Base-by-base conservation (phyloP, 2,888 invertebrate genomes). In the Aspidiotus destructor region DNA sequence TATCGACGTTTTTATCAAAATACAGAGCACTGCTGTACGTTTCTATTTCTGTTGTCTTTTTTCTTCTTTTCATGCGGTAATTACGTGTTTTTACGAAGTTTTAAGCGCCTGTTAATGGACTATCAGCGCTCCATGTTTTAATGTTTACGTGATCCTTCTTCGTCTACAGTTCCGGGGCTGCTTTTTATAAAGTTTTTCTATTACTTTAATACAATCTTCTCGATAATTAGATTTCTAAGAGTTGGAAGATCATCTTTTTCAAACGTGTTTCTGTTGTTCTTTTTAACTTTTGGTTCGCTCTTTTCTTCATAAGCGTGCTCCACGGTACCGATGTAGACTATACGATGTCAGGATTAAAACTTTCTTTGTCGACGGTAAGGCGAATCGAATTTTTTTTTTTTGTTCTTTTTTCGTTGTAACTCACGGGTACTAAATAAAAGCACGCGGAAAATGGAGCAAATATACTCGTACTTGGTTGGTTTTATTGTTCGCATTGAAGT, bases 131-230 rank as follows among this genome's bases (percentile, higher is more conserved):
- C 28, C 28, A 28, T 28, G 28, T 28, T 28, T 28, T 28, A 28
- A 28, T 28, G 28, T 28, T 28, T 28, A 28, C 28, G 28, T 28
- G 28, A 28, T 28, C 28, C 28, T 28, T 28, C 28, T 28, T 28
- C 28, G 28, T 28, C 1, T 5, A 28, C 28, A 5, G 28, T 28
- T 28, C 5, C 28, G 28, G 28, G 64, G 57, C 64, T 64, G 55
- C 64, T 64, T 64, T 64, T 16, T 54, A 57, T 55, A 64, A 64
- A 64, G 64, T 64, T 64, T 64, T 64, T 64, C 57, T 53, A 64
- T 64, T 64, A 64, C 64, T 64, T 64, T 64, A 64, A 64, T 57
- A 28, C 64, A 64, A 64, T 64, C 64, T 64, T 64, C 64, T 64
- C 64, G 64, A 64, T 64, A 64, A 64, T 64, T 64, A 64, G 64